A percentile compares a stretch with the other conserved stretches of the same genome.
Evolutionary conservation across 2,888 invertebrate species (phyloP).

Genomic region (Pterobdella sp.): DNA sequence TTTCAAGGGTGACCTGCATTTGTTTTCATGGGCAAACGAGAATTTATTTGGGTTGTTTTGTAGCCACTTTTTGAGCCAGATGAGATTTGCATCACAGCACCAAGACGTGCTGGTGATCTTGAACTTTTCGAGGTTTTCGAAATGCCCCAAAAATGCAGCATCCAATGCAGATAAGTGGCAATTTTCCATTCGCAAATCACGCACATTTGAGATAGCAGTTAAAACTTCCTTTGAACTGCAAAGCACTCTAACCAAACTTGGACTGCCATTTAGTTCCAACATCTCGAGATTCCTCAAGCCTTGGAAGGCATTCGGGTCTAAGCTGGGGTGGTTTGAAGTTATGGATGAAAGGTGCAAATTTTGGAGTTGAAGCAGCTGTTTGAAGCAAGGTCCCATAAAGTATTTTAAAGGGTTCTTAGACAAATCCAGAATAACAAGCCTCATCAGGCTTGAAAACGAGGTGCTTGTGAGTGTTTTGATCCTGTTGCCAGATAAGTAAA

Average conservation of each 20-base stretch:
- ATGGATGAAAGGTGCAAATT: conserved; percentile 33
- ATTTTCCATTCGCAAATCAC: conserved; percentile 35
- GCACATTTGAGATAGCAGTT: conserved; percentile 25
- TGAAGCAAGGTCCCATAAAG: conserved; percentile 28
- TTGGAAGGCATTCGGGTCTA: conserved; percentile 33
- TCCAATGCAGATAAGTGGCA: conserved; percentile 32
- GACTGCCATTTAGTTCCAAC: conserved; percentile 36
- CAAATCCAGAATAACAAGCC: conserved; percentile 31
- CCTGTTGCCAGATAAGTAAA: conserved; percentile 35
- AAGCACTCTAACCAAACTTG: conserved; percentile 32
- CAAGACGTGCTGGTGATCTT: conserved; percentile 35
- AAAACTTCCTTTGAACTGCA: conserved; percentile 28
- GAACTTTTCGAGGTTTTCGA: conserved; percentile 32
- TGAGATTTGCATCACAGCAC: conserved; percentile 35
- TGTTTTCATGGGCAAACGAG: conserved; percentile 29
- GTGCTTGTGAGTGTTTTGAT: conserved; percentile 23
- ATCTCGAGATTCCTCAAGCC: conserved; percentile 33
- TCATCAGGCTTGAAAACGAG: conserved; percentile 22
- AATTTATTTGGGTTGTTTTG: conserved; percentile 17
- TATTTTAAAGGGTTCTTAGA: conserved; percentile 32
- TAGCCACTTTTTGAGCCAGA: conserved; percentile 37
- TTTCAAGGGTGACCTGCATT: conserved; percentile 32
- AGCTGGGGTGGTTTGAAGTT: conserved; percentile 15
- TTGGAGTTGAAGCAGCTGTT: conserved; percentile 26
- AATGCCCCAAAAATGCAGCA: conserved; percentile 31